Evolutionary conservation across 2,113 vertebrate genomes (phyloP).

Genomic region (Hyperoodon ampullatus): DNA sequence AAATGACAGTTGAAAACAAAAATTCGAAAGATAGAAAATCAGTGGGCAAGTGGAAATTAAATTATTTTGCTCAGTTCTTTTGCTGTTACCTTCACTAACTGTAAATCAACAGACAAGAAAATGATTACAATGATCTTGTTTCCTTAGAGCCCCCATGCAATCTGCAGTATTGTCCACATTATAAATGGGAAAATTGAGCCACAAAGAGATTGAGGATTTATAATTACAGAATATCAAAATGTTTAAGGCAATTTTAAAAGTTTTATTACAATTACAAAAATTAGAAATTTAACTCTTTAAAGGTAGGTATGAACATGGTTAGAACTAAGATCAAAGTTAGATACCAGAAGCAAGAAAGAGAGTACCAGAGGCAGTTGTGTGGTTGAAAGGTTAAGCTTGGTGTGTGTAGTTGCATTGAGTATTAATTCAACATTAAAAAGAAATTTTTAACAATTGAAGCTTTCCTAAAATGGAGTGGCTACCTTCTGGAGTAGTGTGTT

Average conservation of each 20-base stretch:
- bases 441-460: neutral
- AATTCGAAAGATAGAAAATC: neutral
- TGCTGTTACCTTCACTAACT: neutral
- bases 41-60: neutral
- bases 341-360: neutral
- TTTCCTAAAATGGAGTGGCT: neutral
- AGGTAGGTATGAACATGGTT: neutral
- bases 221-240: conserved; percentile 5
- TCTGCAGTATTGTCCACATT: neutral
- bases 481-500: neutral
- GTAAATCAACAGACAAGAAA: neutral
- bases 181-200: neutral
- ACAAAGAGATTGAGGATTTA: neutral
- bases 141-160: neutral
- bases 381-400: neutral
- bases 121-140: neutral
- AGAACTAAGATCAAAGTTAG: neutral
- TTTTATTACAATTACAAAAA: neutral
- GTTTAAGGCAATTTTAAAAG: neutral
- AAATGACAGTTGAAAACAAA: neutral
- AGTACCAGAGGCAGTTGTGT: neutral
- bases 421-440: neutral
- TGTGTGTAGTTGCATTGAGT: neutral
- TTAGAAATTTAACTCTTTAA: neutral
- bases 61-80: conserved; percentile 26